These are phyloP conservation scores for Cydia splendana DNA, from an alignment of 1,140 invertebrate species.

Conservation along the genomic window DNA sequence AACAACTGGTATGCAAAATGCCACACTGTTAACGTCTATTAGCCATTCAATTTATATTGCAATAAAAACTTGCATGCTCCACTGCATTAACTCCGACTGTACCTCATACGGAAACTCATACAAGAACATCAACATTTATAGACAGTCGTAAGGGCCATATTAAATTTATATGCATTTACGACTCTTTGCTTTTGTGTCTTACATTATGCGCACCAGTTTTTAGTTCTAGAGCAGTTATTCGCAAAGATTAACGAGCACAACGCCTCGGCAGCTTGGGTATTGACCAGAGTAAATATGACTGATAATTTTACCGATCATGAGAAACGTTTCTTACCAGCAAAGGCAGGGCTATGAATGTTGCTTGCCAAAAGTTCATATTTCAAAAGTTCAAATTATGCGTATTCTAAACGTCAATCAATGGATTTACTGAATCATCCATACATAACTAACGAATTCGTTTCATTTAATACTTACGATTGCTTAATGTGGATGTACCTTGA, in stretches of 20 bases:
- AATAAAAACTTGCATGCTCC: conserved; percentile 2
- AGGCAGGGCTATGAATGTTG: no score
- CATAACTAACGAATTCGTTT: not conserved
- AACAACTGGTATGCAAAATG: conserved; percentile 6
- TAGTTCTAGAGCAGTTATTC: not conserved
- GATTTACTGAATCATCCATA: no score
- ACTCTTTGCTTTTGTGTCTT: not conserved
- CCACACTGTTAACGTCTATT: not conserved
- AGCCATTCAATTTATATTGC: conserved; percentile 14
- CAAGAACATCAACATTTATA: not conserved
- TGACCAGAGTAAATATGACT: not conserved
- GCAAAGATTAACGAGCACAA: not conserved
- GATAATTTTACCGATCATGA: not conserved
- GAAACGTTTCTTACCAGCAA: no score
- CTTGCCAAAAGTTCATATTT: no score
- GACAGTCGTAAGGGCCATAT: not conserved
- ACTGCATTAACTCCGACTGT: conserved; percentile 1
- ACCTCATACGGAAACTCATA: conserved; percentile 7
- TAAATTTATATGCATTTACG: not conserved
- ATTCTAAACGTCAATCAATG: not conserved
- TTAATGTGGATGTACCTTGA: not conserved
- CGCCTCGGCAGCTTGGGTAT: not conserved
- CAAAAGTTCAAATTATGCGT: no score
- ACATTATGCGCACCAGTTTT: not conserved
- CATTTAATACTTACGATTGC: no score